Base-by-base conservation (phyloP, 2,888 invertebrate species). In the Netelia inedita region DNA sequence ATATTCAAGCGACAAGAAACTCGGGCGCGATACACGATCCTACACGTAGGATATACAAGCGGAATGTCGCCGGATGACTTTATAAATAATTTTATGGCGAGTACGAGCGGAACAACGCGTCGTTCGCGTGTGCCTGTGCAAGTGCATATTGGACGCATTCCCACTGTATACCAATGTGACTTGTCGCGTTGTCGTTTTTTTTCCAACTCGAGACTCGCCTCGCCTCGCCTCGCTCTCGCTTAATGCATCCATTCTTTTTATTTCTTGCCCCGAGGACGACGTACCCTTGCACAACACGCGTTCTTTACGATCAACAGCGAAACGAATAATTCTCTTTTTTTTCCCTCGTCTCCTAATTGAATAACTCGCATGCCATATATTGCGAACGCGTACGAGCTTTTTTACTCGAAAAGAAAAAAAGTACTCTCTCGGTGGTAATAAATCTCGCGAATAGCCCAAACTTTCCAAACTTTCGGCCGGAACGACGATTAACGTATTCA, bases 91-190 rank as follows among this genome's bases (percentile, higher is more conserved):
- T 57, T 19, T 57, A 57, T 57, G 57, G 57, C 19, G 9, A 57
- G 9, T 57, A 57, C 57, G 57, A 57, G 11, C 53, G 53, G 53
- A 53, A 53, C 53, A 53, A 53, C 53, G n/a, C 35, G n/a, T n/a
- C 53, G 11, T n/a, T 14, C 53, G 11, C 53, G 53, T n/a, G 53
- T 11, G n/a, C n/a, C 11, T 46, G 46, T 14, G 3, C 68, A 68
- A 75, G 75, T 74, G 69, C 74, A 59, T 68, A 61, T 21, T 16
- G 57, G 68, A 74, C 68, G 75, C 66, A 73, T 61, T 73, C 61
- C 61, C 73, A 61, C 63, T 63, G 23, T n/a, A n/a, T 50, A 35
- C 43, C 35, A 35, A 35, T 65, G 16, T 41, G 9, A 16, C 28
- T 63, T 21, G 43, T 63, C 55, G 50, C 1, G 35, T 28, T 63